A percentile compares a stretch with the other conserved stretches of the same genome.
Evolutionary conservation across 1,140 invertebrate genomes (phyloP).

Genomic region (Zophobas morio): DNA sequence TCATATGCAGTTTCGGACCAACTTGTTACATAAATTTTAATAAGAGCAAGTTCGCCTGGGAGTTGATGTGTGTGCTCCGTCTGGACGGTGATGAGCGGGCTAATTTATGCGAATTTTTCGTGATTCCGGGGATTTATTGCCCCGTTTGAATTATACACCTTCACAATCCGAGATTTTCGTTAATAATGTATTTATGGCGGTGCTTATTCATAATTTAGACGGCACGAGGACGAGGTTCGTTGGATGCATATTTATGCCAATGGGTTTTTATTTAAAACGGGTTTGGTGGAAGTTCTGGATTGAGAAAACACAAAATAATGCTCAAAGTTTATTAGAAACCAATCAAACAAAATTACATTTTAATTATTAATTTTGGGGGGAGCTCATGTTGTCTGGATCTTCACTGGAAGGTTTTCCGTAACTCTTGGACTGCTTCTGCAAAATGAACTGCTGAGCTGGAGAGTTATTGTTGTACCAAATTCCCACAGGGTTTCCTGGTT

Average conservation of each 20-base stretch:
- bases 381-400: too few relatives aligned
- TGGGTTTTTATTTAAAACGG: not conserved
- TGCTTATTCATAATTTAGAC: not conserved
- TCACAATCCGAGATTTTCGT: not conserved
- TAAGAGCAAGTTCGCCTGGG: not conserved
- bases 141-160: not conserved
- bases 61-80: not conserved
- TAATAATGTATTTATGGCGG: not conserved
- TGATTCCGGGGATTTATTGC: conserved; percentile 5
- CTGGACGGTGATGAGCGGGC: not conserved
- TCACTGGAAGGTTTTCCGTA: too few relatives aligned
- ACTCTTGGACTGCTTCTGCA: too few relatives aligned
- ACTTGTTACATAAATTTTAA: conserved; percentile 30
- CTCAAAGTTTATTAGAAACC: too few relatives aligned
- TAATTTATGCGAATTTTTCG: conserved; percentile 3
- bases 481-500: too few relatives aligned
- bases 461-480: too few relatives aligned
- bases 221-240: not conserved
- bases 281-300: not conserved
- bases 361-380: too few relatives aligned
- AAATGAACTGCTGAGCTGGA: too few relatives aligned
- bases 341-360: too few relatives aligned
- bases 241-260: not conserved
- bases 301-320: too few relatives aligned
- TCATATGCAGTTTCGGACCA: not conserved